Conservation (phyloP, 2,888 invertebrate genomes). For the Caenorhabditis sp. region DNA sequence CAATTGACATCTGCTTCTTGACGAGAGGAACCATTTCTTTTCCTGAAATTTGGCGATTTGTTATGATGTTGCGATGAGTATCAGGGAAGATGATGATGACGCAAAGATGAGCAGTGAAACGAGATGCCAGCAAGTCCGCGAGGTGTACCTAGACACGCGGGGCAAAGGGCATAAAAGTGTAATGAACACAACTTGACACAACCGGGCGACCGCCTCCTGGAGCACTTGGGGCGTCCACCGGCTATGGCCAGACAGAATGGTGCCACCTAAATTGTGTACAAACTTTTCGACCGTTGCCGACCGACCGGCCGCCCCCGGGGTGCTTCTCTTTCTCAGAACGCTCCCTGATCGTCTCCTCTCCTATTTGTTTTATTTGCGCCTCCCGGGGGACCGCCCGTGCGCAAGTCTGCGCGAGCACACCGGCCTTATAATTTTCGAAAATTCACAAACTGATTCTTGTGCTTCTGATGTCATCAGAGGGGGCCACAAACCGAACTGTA, state of each 20-base stretch:
- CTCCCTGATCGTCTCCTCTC: slow-evolving; percentile 24
- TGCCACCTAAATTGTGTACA: slow-evolving; percentile 45
- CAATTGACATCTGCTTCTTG: slow-evolving; percentile 50
- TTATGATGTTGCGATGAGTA: slow-evolving; percentile 16
- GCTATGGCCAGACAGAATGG: slow-evolving; percentile 44
- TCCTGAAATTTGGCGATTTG: slow-evolving; percentile 5
- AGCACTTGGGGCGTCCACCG: slow-evolving; percentile 2
- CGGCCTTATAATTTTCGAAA: slow-evolving; percentile 39
- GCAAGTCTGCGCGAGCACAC: background rate
- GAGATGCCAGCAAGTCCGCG: slow-evolving; percentile 9
- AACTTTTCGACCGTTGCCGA: slow-evolving; percentile 28
- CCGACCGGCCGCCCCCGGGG: slow-evolving; percentile 21
- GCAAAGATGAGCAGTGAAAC: slow-evolving; percentile 28
- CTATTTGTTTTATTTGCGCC: slow-evolving; percentile 24
- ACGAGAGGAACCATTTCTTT: slow-evolving; percentile 49
- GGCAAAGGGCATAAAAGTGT: slow-evolving; percentile 49
- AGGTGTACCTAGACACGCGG: slow-evolving; percentile 19
- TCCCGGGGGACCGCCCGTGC: slow-evolving; percentile 9
- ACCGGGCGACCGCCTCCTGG: slow-evolving; percentile 2
- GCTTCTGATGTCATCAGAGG: slow-evolving; percentile 46
- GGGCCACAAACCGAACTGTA: background rate
- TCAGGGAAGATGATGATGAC: slow-evolving; percentile 26
- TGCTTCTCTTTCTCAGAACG: slow-evolving; percentile 26
- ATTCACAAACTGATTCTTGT: slow-evolving; percentile 44
- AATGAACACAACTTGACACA: slow-evolving; percentile 27